Evolutionary conservation across 2,113 vertebrate genomes (phyloP), one percentile per base, ranked within the genome.

Genomic region (Pungitius pungitius): DNA sequence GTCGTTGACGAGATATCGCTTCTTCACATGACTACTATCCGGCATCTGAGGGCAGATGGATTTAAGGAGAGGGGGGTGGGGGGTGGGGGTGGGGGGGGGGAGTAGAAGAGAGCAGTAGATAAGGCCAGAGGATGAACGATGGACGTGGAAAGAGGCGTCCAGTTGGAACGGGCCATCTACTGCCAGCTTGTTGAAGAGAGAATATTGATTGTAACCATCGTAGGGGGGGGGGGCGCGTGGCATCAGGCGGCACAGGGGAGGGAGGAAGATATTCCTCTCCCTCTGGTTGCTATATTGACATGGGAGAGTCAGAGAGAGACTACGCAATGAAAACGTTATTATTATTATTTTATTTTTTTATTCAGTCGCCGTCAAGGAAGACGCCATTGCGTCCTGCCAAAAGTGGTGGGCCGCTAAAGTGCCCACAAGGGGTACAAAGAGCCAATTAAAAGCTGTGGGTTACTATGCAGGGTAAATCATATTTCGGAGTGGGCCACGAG

Each of bases 171-270:
- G 24, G 68, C 85, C 56, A 76, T 89, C 69, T 81, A 58, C 73
- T 73, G 82, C 73, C 75, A 88, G 69, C 77, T 81, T 78, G 88
- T 85, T 70, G 81, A 93, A 85, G 82, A 85, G 73, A 78, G 87
- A 83, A 73, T 90, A 92, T 89, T 82, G 90, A 92, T 89, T 85
- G 75, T 75, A 75, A 89, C 90, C 89, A 88, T 40, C 45, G 73
- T 77, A 73, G 2, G 30, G 30, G 33, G 33, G 33, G 27, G 57
- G 64, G 58, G 78, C 69, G 62, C 78, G 65, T 73, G 80, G 77
- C 81, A 82, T 56, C 51, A 55, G 70, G 76, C 45, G 42, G 47
- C 40, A 3, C 27, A 35, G 70, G 12, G 10, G 56, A 33, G 17
- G 69, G 37, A 14, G 62, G 63, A n/a, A 12, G 51, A 33, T 62